A percentile compares a stretch with the other conserved stretches of the same genome.
Conservation (phyloP, 2,113 vertebrate species). For the Ivindomyrus marchei region DNA sequence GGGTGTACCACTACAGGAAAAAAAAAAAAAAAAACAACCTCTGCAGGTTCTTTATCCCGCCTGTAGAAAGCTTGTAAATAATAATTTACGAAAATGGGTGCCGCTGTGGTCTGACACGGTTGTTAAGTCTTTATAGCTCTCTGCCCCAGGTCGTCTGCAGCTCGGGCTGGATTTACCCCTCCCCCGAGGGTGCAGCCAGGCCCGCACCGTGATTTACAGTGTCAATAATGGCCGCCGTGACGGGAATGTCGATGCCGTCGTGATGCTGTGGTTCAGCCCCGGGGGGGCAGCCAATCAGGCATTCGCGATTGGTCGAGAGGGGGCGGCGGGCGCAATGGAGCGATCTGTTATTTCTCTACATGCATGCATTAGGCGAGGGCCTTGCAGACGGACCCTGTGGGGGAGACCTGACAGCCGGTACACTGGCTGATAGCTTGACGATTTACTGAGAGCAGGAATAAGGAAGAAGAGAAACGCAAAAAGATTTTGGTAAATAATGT, state of each 20-base stretch:
- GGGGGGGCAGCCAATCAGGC: neutral
- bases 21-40: neutral
- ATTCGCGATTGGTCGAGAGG: neutral
- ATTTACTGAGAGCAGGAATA: neutral
- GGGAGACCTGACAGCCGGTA: neutral
- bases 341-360: neutral
- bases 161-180: neutral
- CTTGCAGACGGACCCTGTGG: neutral
- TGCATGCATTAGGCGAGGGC: neutral
- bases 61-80: neutral
- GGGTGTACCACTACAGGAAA: neutral
- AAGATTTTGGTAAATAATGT: neutral
- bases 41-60: neutral
- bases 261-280: neutral
- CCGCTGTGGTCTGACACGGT: neutral
- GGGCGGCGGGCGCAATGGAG: neutral
- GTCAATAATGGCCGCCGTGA: neutral
- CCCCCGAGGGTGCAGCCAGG: neutral
- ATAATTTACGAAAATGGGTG: neutral
- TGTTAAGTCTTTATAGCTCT: neutral
- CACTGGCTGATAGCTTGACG: neutral
- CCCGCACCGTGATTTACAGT: slow-evolving; percentile 5
- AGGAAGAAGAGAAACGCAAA: neutral
- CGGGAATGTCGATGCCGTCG: neutral
- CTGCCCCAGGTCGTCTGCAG: neutral